Evolutionary conservation across 2,797 vertebrate genomes (phyloP), one percentile per base, ranked within the genome.

Genomic region (Danio choprae): DNA sequence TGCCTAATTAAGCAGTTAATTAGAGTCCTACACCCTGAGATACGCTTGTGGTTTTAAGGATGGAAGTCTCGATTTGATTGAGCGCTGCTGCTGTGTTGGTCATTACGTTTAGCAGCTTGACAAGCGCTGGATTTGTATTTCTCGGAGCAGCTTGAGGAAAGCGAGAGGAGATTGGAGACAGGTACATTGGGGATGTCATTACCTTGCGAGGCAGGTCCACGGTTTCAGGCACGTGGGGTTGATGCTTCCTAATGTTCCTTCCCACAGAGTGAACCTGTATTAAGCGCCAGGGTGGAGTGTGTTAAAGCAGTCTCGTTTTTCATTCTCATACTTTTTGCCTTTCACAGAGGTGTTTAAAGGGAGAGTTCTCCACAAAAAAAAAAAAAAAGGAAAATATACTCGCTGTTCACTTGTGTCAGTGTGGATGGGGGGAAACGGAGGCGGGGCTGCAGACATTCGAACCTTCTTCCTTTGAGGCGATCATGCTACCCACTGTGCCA

Each of bases 231-330:
- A 74, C 69, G 87, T 83, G 72, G 88, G 90, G 89, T 84, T 88
- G 89, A 90, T 83, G 93, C 94, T 84, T 91, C 92, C 95, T 94
- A 92, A 93, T 94, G 91, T 92, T 94, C 89, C 41, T 90, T 93
- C 96, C 94, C 91, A 93, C 92, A 88, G 96, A 74, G 94, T 91
- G 91, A 92, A 93, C 92, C 94, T 84, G 88, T 95, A 96, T 98
- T 97, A 97, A 97, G 93, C 95, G 90, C 91, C 95, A 95, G 95
- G 96, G 90, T 90, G 89, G 90, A 92, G 89, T 89, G 90, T 80
- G 81, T 84, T 81, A 82, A 78, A 83, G 62, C 71, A 56, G 74
- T 85, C 60, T 83, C 8, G 89, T 92, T 86, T 92, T 91, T 91
- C 89, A 92, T 92, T 90, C 62, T 18, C 48, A 29, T 29, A 29